Evolutionary conservation across 2,797 vertebrate species (phyloP), one percentile per base, ranked within the genome.

Genomic region (Thripadectes ignobilis): DNA sequence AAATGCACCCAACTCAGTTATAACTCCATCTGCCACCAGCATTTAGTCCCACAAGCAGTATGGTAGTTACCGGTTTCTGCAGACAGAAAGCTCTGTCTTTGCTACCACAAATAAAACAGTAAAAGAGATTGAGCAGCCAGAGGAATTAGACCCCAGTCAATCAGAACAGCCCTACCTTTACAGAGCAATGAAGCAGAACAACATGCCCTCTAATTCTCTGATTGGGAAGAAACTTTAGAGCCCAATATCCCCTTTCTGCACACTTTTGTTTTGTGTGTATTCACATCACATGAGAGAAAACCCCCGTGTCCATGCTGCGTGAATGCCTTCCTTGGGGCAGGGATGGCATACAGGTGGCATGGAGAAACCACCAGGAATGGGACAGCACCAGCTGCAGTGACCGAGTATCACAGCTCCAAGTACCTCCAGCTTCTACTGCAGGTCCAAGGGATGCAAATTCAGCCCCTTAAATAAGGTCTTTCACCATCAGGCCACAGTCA

Each of bases 321-420:
- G n/a, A 65, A n/a, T 21, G 67, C 61, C 73, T 55, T 21, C n/a
- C 57, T 51, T 51, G 34, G 43, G 4, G 8, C 18, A 38, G 0
- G 18, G 49, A 3, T 13, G 51, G 51, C 59, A 38, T 1, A 73
- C 12, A 15, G 39, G 32, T 1, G 5, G 66, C 66, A 39, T 4
- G 0, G 14, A 18, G n/a, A n/a, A 34, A 1, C 32, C 67, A n/a
- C 32, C 22, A 1, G 2, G 16, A 21, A 16, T 0, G 3, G 69
- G 49, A 30, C 59, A 72, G 68, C 48, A 67, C 9, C 2, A 7
- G 63, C 54, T n/a, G n/a, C 54, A 30, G n/a, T 0, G 10, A 72
- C 45, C n/a, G 30, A 32, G 30, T 79, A 48, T 46, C 78, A 69
- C 36, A 85, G 32, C 9, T 43, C 20, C 24, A 68, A 78, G 41